A percentile compares a stretch with the other conserved stretches of the same genome.
Conservation (phyloP, 1,140 invertebrate species). For the Cyclargus thomasi region DNA sequence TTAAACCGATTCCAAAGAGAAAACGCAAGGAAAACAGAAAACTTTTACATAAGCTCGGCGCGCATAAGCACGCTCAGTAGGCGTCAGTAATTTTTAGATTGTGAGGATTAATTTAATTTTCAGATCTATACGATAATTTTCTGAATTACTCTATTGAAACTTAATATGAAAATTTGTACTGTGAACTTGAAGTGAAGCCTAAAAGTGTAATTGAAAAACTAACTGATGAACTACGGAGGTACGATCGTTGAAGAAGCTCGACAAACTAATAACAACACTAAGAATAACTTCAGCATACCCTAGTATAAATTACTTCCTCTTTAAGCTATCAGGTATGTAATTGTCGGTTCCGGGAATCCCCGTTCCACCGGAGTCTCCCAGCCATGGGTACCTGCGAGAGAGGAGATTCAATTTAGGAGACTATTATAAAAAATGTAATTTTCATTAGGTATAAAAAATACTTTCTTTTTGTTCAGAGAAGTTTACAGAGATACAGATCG, state of each 20-base stretch:
- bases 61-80: not conserved
- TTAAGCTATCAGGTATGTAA: constrained; percentile 84
- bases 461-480: too few species aligned
- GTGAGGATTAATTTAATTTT: too few species aligned
- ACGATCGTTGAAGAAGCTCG: not conserved
- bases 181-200: too few species aligned
- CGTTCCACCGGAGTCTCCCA: constrained; percentile 89
- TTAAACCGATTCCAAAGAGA: not conserved
- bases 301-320: constrained; percentile 48
- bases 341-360: constrained; percentile 86
- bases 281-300: constrained; percentile 4
- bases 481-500: too few species aligned
- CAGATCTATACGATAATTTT: too few species aligned
- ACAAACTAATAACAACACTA: not conserved
- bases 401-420: constrained; percentile 11
- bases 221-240: not conserved
- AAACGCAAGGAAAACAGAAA: not conserved
- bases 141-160: too few species aligned
- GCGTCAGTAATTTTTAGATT: too few species aligned
- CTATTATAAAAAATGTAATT: too few species aligned
- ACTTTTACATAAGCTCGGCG: not conserved
- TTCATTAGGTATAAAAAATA: too few species aligned
- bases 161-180: too few species aligned
- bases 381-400: constrained; percentile 82
- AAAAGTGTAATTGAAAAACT: not conserved